phyloP scores from a whole-genome alignment of 2,888 invertebrate genomes.

The Allophyes oxyacanthae region DNA sequence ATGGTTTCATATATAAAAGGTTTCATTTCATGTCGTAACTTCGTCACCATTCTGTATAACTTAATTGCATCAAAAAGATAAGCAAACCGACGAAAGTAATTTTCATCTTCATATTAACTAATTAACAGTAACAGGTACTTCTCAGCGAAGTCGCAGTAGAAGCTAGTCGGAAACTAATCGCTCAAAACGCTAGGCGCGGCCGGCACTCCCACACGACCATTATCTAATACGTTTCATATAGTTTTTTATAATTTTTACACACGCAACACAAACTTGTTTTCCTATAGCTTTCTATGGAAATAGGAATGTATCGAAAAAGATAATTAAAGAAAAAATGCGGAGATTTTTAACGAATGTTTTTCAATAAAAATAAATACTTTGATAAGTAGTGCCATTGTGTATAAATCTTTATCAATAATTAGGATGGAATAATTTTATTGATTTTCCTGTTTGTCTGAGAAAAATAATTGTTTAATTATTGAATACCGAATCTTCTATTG shows the following conservation, averaged over 20 bases:
- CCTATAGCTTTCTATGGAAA: constrained; percentile 51
- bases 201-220: constrained; percentile 59
- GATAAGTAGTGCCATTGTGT: not conserved
- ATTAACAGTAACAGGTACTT: constrained; percentile 35
- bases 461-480: no score
- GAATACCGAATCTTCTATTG: no score
- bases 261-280: constrained; percentile 57
- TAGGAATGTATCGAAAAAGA: constrained; percentile 34
- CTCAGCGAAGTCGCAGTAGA: constrained; percentile 32
- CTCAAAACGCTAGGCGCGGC: constrained; percentile 61
- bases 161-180: constrained; percentile 59
- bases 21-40: no score
- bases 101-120: constrained; percentile 7
- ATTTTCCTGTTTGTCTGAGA: no score
- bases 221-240: constrained; percentile 57
- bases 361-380: constrained; percentile 1
- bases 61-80: no score
- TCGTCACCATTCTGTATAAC: no score
- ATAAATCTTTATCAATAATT: no score
- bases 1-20: no score
- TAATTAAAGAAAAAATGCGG: constrained; percentile 32
- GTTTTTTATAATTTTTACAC: constrained; percentile 55
- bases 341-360: constrained; percentile 9
- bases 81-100: no score
- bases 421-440: no score